Conservation (phyloP, 2,888 invertebrate species). For the Iselma pallidipennis region DNA sequence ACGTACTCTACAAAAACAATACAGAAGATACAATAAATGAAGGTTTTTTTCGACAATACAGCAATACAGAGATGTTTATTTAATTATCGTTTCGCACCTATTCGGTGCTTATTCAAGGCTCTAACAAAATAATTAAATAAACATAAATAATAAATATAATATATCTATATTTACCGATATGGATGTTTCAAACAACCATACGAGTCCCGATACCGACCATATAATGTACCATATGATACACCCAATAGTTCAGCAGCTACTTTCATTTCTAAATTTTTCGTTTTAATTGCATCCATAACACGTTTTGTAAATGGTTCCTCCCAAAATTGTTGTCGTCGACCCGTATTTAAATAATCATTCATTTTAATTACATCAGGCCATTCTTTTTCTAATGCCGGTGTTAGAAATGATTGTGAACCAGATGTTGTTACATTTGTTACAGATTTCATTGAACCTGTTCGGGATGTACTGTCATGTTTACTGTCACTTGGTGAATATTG, state of each 20-base stretch:
- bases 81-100: too few relatives aligned
- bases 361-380: conserved; percentile 78
- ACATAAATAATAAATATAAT: background rate
- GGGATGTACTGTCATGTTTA: conserved; percentile 21
- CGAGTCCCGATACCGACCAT: conserved; percentile 86
- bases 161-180: conserved; percentile 72
- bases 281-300: conserved; percentile 87
- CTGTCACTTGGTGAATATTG: conserved; percentile 36
- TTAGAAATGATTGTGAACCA: conserved; percentile 45
- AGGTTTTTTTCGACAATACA: too few relatives aligned
- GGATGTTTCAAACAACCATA: conserved; percentile 88
- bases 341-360: conserved; percentile 84
- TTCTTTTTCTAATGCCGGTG: conserved; percentile 54
- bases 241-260: conserved; percentile 88
- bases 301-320: conserved; percentile 87
- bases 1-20: conserved; percentile 58
- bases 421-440: conserved; percentile 44
- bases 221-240: conserved; percentile 88
- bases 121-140: too few relatives aligned
- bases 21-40: conserved; percentile 3
- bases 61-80: too few relatives aligned
- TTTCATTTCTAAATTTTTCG: conserved; percentile 92
- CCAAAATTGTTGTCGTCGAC: conserved; percentile 89
- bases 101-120: too few relatives aligned
- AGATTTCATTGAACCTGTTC: conserved; percentile 31